Evolutionary conservation across 2,113 vertebrate species (phyloP).

Genomic region (Aix galericulata): DNA sequence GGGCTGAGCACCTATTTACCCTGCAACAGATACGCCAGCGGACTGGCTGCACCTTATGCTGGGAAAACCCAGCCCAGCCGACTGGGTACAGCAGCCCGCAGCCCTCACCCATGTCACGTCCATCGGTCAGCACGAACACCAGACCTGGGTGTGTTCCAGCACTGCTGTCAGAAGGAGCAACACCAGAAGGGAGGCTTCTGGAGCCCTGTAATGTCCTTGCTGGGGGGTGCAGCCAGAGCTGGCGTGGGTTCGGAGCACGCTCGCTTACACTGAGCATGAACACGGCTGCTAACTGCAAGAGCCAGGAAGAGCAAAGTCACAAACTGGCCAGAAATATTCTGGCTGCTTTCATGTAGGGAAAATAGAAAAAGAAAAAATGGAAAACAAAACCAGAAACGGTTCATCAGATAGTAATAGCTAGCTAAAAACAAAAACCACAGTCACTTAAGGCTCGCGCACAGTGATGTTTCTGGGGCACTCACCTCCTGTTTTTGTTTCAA

Average conservation of each 20-base stretch:
- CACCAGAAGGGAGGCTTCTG: neutral
- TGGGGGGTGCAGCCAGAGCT: neutral
- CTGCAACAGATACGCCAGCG: neutral
- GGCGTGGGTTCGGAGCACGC: neutral
- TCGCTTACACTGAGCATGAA: fast-evolving
- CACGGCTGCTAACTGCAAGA: fast-evolving
- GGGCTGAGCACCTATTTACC: neutral
- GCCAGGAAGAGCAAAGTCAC: neutral
- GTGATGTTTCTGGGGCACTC: conserved; percentile 2
- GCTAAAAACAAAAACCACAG: conserved; percentile 53
- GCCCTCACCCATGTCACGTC: fast-evolving
- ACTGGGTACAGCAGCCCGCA: fast-evolving
- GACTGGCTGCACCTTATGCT: neutral
- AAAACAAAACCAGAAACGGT: neutral
- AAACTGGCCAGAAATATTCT: neutral
- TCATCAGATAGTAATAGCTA: conserved; percentile 22
- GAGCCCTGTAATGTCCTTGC: neutral
- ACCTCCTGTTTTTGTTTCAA: conserved; percentile 24
- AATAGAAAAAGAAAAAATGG: neutral
- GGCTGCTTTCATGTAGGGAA: neutral
- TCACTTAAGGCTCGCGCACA: neutral
- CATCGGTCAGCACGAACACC: neutral
- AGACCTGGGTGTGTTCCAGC: neutral
- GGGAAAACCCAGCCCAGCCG: neutral
- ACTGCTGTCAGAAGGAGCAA: neutral